Percentiles rank a stretch among this genome's conserved stretches.
These are phyloP conservation scores for Xanthia icteritia DNA, from an alignment of 2,888 invertebrate species.

Conservation along the genomic window DNA sequence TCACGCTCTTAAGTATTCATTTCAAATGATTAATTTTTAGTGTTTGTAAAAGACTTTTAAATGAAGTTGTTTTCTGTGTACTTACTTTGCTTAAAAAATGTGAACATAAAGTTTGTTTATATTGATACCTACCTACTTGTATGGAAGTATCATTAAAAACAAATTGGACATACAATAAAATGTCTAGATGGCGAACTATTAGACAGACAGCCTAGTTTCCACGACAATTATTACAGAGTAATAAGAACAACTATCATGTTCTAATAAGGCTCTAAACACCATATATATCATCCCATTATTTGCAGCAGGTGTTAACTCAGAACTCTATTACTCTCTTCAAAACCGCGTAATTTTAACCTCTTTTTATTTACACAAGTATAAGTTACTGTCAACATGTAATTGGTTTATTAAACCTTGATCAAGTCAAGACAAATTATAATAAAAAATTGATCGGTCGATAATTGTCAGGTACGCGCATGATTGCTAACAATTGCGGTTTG, in stretches of 20 bases:
- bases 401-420: conserved; percentile 62
- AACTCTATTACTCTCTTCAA: conserved; percentile 15
- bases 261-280: conserved; percentile 7
- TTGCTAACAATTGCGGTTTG: conserved; percentile 39
- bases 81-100: too few relatives aligned
- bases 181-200: neutral
- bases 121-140: too few relatives aligned
- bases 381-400: conserved; percentile 54
- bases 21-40: too few relatives aligned
- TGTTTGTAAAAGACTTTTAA: too few relatives aligned
- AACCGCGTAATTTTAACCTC: conserved; percentile 13
- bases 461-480: conserved; percentile 52
- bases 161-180: too few relatives aligned
- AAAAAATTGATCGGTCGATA: conserved; percentile 59
- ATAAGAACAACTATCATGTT: neutral
- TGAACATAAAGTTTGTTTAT: too few relatives aligned
- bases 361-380: conserved; percentile 42
- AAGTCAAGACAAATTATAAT: conserved; percentile 58
- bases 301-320: conserved; percentile 32
- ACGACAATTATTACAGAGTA: neutral
- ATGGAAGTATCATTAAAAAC: too few relatives aligned
- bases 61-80: too few relatives aligned
- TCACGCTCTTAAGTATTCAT: too few relatives aligned
- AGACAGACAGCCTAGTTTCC: neutral
- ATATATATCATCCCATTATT: conserved; percentile 3